Evolutionary conservation across 2,113 vertebrate species (phyloP).

Genomic region (Notarius quadriscutis): DNA sequence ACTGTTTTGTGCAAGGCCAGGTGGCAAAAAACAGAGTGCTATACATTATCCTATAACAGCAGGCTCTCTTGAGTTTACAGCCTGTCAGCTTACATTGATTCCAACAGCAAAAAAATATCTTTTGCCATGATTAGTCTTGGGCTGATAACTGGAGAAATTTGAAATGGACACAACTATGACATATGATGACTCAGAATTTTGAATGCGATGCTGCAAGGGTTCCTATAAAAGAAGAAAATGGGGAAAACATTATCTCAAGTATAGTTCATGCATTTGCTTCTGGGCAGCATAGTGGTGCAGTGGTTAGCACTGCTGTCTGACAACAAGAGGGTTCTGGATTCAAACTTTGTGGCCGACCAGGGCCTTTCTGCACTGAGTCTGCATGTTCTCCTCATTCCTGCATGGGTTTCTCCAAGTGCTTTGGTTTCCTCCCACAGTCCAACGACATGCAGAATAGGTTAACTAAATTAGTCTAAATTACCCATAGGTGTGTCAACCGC

Average conservation of each 20-base stretch:
- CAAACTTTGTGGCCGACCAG: no score
- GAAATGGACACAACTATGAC: background rate
- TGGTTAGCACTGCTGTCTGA: no score
- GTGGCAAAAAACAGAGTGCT: constrained; percentile 50
- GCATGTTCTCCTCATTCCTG: no score
- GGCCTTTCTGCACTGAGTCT: no score
- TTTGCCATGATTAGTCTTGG: background rate
- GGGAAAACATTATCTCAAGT: background rate
- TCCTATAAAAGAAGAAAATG: background rate
- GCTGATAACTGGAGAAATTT: background rate
- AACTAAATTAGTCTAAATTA: no score
- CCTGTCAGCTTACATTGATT: constrained; percentile 13
- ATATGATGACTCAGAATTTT: background rate
- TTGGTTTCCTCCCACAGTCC: no score
- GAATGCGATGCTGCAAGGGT: background rate
- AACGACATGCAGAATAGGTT: no score
- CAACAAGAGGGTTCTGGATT: no score
- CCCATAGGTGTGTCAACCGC: no score
- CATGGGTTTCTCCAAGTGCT: no score
- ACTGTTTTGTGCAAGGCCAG: constrained; percentile 53
- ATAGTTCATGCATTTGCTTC: background rate
- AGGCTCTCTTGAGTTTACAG: constrained; percentile 10
- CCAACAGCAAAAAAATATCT: constrained; percentile 3
- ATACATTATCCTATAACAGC: constrained; percentile 48
- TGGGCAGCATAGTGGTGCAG: no score